phyloP scores from a whole-genome alignment of 2,888 invertebrate genomes.

The Eristalis intricaria region DNA sequence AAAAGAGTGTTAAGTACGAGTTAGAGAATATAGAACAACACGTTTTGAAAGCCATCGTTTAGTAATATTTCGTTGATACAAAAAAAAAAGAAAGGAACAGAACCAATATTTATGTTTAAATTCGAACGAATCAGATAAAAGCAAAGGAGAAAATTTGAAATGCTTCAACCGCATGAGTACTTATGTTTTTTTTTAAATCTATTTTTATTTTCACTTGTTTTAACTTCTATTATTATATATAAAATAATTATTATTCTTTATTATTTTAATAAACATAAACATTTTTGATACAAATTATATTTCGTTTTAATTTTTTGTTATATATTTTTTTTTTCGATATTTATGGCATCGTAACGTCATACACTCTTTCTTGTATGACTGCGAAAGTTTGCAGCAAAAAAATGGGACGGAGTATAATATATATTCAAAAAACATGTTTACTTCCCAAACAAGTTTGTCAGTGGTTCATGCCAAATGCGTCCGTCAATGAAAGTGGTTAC shows the following conservation, averaged over 20 bases:
- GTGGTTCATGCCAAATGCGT: too few species aligned
- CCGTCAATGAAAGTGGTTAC: too few species aligned
- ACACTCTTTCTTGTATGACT: too few species aligned
- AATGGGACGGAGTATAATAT: too few species aligned
- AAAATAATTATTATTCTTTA: constrained; percentile 69
- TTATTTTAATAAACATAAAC: constrained; percentile 71
- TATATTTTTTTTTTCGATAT: neutral
- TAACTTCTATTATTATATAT: constrained; percentile 66
- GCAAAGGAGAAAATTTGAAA: constrained; percentile 32
- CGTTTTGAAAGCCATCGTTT: constrained; percentile 37
- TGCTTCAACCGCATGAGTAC: constrained; percentile 72
- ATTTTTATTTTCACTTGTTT: constrained; percentile 69
- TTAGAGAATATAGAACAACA: constrained; percentile 6
- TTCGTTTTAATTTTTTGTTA: constrained; percentile 42
- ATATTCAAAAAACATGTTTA: too few species aligned
- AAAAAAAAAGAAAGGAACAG: neutral
- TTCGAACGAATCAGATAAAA: constrained; percentile 16
- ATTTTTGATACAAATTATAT: constrained; percentile 66
- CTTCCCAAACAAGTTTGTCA: too few species aligned
- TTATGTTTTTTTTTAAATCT: constrained; percentile 63
- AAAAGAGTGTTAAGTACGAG: constrained; percentile 37
- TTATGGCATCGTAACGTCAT: too few species aligned
- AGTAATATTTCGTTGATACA: constrained; percentile 29
- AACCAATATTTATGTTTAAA: constrained; percentile 27
- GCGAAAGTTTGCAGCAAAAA: too few species aligned